Evolutionary conservation across 2,797 vertebrate species (phyloP), one percentile per base, ranked within the genome.

Genomic region (Pseudochirops cupreus): DNA sequence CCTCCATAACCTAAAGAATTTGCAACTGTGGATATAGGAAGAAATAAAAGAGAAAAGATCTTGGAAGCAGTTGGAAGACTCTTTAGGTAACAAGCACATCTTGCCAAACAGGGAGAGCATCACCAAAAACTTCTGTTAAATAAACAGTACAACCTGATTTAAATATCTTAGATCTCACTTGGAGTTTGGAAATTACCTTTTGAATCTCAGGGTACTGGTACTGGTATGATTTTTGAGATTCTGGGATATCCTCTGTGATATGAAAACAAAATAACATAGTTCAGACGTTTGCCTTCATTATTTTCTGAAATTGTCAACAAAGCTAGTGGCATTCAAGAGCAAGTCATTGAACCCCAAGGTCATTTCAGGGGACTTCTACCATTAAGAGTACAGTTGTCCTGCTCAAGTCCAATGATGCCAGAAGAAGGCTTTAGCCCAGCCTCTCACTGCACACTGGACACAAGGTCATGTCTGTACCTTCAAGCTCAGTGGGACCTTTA

Each of bases 111-210:
- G 21, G 74, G 24, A 87, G 39, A 87, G 24, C 74, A 26, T 87
- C 12, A 87, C 5, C 39, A 26, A 26, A 21, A 87, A 87, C 3
- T 87, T 55, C 52, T 28, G 16, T 55, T 21, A 91, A 5, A 54
- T 55, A 53, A 53, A 91, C 13, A 55, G 52, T 53, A 31, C 18
- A 91, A 91, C 29, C 52, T n/a, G 50, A 91, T 33, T 91, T 91
- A 14, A 91, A 4, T 9, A 29, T 87, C 21, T 50, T 87, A 26
- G 39, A 24, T 1, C 39, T 98, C 95, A 99, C 98, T 98, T 98
- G 97, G 46, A 96, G 93, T 90, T 33, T 31, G 7, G 95, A 94
- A 95, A 31, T 2, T 26, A 50, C 91, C 56, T 96, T 95, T 46
- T 55, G 90, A 55, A 6, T 92, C 0, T 7, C 53, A 0, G 92